A percentile compares a stretch with the other conserved stretches of the same genome.
Evolutionary conservation across 2,888 invertebrate genomes (phyloP).

Genomic region (Meliscaeva auricollis): DNA sequence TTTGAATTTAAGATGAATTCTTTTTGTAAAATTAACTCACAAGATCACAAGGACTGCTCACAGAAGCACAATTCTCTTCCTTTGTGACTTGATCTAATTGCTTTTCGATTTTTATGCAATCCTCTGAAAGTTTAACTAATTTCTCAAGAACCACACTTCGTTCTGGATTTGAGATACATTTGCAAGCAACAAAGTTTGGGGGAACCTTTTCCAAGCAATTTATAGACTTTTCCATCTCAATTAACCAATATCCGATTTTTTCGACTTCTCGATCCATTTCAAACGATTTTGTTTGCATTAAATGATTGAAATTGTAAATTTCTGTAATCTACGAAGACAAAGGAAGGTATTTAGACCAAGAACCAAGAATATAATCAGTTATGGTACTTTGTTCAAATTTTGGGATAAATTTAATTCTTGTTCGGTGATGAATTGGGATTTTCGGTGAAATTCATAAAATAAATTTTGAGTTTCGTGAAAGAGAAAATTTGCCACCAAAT

Average conservation of each 20-base stretch:
- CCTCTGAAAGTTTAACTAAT: conserved; percentile 31
- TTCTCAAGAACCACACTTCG: neutral
- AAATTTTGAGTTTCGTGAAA: conserved; percentile 76
- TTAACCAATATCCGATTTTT: conserved; percentile 14
- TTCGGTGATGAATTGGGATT: conserved; percentile 73
- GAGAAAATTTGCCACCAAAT: conserved; percentile 75
- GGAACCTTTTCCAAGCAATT: conserved; percentile 10
- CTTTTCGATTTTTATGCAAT: conserved; percentile 9
- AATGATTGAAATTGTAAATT: conserved; percentile 13
- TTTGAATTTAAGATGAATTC: no score
- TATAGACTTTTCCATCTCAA: conserved; percentile 36
- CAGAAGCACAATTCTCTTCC: neutral
- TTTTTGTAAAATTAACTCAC: conserved; percentile 10
- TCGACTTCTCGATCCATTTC: conserved; percentile 31
- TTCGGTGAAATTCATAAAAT: conserved; percentile 72
- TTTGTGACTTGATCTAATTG: conserved; percentile 21
- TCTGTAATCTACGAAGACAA: conserved; percentile 16
- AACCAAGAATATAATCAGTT: neutral
- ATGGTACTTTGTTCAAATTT: conserved; percentile 29
- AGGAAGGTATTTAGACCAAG: neutral
- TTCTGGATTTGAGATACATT: conserved; percentile 43
- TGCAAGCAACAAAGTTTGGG: conserved; percentile 13
- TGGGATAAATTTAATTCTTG: conserved; percentile 65
- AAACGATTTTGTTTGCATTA: neutral
- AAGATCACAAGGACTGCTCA: conserved; percentile 1